A percentile compares a stretch with the other conserved stretches of the same genome.
Evolutionary conservation across 1,140 invertebrate species (phyloP).

Genomic region (Stegodyphus mimosarum): DNA sequence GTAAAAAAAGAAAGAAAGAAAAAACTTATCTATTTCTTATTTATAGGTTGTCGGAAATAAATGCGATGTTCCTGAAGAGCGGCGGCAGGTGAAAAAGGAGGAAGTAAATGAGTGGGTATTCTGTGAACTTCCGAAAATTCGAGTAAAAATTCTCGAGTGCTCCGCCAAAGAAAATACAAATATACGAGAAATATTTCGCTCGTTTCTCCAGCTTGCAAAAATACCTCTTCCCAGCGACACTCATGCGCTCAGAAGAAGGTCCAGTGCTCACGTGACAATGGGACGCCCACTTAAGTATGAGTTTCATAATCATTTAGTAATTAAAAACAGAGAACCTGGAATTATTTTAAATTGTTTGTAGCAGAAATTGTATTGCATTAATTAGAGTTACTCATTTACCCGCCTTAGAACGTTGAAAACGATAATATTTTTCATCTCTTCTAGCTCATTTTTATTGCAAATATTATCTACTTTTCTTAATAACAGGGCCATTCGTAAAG

Average conservation of each 20-base stretch:
- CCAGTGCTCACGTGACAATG: conserved; percentile 43
- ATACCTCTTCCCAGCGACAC: conserved; percentile 65
- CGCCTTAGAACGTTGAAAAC: too few species aligned
- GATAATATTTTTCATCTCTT: too few species aligned
- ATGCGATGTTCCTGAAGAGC: conserved; percentile 75
- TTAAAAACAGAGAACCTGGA: too few species aligned
- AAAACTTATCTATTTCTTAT: neutral
- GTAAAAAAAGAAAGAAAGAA: too few species aligned
- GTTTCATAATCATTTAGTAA: too few species aligned
- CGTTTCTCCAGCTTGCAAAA: conserved; percentile 65
- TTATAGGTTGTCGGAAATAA: conserved; percentile 82
- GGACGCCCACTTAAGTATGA: conserved; percentile 28
- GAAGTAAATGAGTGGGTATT: conserved; percentile 84
- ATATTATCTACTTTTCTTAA: too few species aligned
- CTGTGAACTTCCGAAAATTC: conserved; percentile 75
- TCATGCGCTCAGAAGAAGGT: conserved; percentile 68
- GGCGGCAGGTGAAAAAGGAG: conserved; percentile 74
- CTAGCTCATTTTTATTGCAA: too few species aligned
- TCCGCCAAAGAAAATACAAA: conserved; percentile 83
- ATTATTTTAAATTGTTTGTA: too few species aligned
- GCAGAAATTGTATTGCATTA: too few species aligned
- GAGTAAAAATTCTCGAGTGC: conserved; percentile 74
- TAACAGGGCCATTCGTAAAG: too few species aligned
- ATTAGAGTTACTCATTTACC: too few species aligned
- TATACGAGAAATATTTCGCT: conserved; percentile 76